Base-by-base conservation (phyloP, 1,140 invertebrate species). In the Zaprionus vittiger region DNA sequence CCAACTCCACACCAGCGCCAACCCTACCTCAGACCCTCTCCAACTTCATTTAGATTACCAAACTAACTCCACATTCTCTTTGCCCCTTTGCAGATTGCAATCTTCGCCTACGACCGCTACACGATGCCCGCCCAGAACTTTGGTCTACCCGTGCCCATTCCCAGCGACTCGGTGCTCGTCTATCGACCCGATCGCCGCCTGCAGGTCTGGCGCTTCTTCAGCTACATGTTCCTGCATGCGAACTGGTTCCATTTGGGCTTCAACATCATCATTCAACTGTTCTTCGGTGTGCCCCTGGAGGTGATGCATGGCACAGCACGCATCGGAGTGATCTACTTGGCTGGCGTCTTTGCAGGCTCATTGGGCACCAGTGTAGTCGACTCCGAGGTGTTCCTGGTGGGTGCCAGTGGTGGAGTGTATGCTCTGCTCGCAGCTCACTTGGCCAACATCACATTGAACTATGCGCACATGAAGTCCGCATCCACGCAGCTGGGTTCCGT, bases 181-280 rank as follows among this genome's bases (percentile, higher is more conserved):
- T 99, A 98, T 94, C 95, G 98, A 74, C 98, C 98, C 31, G 98
- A 99, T 94, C 96, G 97, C 86, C 94, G 98, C 52, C 94, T 96
- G 20, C 97, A 99, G 93, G 94, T 99, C 60, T 99, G 98, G 98
- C 95, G 98, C 87, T 99, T 99, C 93, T 94, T 98, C 74, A 96
- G 97, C 83, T 99, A 99, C 93, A 98, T 98, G 96, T 96, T 99
- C 79, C 95, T 99, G 84, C 98, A 99, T 94, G 97, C 97, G 47
- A 98, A 98, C 96, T 99, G 98, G 98, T 95, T 99, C 71, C 98
- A 99, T 93, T 94, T 99, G 84, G 95, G 98, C 57, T 99, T 99
- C 95, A 99, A 99, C 94, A 95, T 99, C 77, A 95, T 98, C 61
- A 97, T 99, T 20, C 98, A 99, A 94, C 93, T 98, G 73, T 93